Evolutionary conservation across 2,888 invertebrate genomes (phyloP).

Genomic region (Tortricodes alternella): DNA sequence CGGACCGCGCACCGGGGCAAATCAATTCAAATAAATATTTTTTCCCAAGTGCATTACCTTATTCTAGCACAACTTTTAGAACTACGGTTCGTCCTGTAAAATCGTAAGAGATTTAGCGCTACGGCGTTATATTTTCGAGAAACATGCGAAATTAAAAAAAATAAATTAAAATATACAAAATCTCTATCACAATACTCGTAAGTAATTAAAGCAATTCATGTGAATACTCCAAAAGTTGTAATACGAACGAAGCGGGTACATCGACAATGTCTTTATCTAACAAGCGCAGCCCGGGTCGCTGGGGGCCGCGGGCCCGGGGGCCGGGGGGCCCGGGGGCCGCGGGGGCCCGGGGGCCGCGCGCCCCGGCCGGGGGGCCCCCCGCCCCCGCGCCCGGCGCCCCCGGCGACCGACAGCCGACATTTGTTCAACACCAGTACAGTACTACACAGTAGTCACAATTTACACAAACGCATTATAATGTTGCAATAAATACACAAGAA

Average conservation of each 20-base stretch:
- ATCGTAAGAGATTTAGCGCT: constrained; percentile 76
- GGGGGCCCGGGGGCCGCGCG: neutral
- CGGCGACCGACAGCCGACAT: constrained; percentile 8
- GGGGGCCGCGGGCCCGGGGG: neutral
- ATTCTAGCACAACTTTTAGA: constrained; percentile 76
- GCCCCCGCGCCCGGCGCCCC: too few species aligned
- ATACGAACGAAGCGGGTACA: constrained; percentile 68
- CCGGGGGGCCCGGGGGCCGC: neutral
- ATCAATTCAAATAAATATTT: constrained; percentile 58
- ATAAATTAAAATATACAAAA: constrained; percentile 83
- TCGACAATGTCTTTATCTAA: constrained; percentile 47
- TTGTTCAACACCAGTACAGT: constrained; percentile 43
- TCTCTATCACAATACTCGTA: constrained; percentile 84
- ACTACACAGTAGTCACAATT: constrained; percentile 68
- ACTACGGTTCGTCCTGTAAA: constrained; percentile 70
- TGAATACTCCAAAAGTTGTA: constrained; percentile 80
- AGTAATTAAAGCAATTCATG: constrained; percentile 83
- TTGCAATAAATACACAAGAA: constrained; percentile 57
- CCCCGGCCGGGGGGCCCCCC: constrained; percentile 2
- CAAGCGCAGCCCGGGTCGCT: constrained; percentile 35
- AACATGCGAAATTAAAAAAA: constrained; percentile 80
- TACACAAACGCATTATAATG: constrained; percentile 47
- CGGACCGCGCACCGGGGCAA: constrained; percentile 37
- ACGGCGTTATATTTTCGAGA: constrained; percentile 65
- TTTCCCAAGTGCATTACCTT: constrained; percentile 68